Evolutionary conservation across 30 jellyfish, hydroid and myxozoan species (phyloP).

Genomic region (Pelagia noctiluca): DNA sequence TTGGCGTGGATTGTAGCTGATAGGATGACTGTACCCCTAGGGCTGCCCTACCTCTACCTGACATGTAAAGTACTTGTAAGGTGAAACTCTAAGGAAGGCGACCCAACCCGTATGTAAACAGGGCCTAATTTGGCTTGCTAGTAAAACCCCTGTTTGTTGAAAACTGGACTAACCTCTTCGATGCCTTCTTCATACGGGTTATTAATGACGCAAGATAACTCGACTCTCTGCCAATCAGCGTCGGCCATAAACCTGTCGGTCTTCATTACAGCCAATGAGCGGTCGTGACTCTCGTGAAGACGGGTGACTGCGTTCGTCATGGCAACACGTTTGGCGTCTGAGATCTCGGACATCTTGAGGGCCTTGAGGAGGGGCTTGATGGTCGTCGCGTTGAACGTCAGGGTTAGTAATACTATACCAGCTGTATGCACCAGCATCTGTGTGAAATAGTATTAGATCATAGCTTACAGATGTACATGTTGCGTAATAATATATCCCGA

Average conservation of each 20-base stretch:
- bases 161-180: slow-evolving; percentile 38
- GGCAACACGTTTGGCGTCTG: slow-evolving; percentile 90
- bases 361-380: slow-evolving; percentile 74
- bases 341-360: slow-evolving; percentile 93
- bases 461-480: too few species aligned
- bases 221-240: slow-evolving; percentile 93
- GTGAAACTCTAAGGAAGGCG: too few species aligned
- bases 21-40: too few species aligned
- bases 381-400: slow-evolving; percentile 83
- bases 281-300: slow-evolving; percentile 74
- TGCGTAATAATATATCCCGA: too few species aligned
- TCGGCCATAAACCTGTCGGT: slow-evolving; percentile 96
- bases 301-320: slow-evolving; percentile 91
- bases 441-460: neutral
- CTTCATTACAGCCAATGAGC: slow-evolving; percentile 82
- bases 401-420: slow-evolving; percentile 90
- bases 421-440: slow-evolving; percentile 94
- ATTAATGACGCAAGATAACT: slow-evolving; percentile 68
- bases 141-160: neutral
- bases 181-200: slow-evolving; percentile 80
- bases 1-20: too few species aligned
- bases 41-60: too few species aligned
- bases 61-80: too few species aligned
- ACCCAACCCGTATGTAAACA: too few species aligned
- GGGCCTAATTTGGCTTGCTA: neutral